Percentiles rank a stretch among this genome's conserved stretches.
Conservation (phyloP, 2,888 invertebrate genomes). For the Dynastes maya region DNA sequence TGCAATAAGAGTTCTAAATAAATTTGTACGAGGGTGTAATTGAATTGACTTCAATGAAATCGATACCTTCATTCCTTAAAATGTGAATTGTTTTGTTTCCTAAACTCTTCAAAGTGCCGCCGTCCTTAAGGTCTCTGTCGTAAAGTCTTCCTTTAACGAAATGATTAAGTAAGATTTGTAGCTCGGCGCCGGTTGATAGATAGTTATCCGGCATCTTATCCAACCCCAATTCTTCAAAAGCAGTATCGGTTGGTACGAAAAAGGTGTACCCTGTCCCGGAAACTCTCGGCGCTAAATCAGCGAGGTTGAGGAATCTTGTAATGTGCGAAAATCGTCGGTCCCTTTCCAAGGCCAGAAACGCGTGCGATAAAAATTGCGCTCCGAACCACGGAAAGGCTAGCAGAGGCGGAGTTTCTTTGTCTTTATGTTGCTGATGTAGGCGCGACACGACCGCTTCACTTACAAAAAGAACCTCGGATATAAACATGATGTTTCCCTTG, state of each 20-base stretch:
- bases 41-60: neutral
- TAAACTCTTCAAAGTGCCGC: constrained; percentile 72
- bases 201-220: constrained; percentile 75
- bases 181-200: constrained; percentile 74
- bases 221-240: constrained; percentile 77
- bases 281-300: constrained; percentile 76
- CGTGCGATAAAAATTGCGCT: constrained; percentile 77
- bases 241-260: constrained; percentile 80
- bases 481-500: constrained; percentile 77
- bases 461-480: constrained; percentile 77
- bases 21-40: neutral
- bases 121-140: constrained; percentile 74
- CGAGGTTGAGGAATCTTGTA: constrained; percentile 76
- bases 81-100: constrained; percentile 75
- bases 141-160: constrained; percentile 77
- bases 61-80: constrained; percentile 69
- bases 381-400: constrained; percentile 79
- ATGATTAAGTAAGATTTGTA: constrained; percentile 76
- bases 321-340: constrained; percentile 74
- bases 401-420: constrained; percentile 78
- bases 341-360: constrained; percentile 75
- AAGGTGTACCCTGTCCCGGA: constrained; percentile 80
- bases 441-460: constrained; percentile 76
- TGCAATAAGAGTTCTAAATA: too few species aligned
- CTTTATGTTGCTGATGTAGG: constrained; percentile 77